Evolutionary conservation across 2,888 invertebrate genomes (phyloP).

Genomic region (Dolichomitus sp.): DNA sequence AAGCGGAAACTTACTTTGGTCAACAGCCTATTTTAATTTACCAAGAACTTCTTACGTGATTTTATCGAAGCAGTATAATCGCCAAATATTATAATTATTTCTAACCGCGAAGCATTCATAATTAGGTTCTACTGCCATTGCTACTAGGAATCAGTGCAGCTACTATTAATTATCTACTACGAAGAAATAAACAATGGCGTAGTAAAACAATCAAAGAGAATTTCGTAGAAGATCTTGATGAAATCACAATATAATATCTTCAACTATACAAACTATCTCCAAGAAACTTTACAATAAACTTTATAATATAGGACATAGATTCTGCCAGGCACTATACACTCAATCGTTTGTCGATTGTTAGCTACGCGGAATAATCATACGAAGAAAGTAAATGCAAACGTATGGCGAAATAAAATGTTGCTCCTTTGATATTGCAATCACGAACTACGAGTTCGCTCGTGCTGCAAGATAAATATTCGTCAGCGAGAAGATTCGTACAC

Average conservation of each 20-base stretch:
- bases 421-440: constrained; percentile 28
- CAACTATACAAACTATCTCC: neutral
- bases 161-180: constrained; percentile 45
- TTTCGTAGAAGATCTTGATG: neutral
- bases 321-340: neutral
- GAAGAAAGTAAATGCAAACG: constrained; percentile 16
- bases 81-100: neutral
- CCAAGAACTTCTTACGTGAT: neutral
- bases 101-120: neutral
- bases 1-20: neutral
- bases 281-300: neutral
- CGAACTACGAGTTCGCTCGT: constrained; percentile 19
- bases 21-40: neutral
- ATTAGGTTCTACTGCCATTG: neutral
- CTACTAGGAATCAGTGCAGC: constrained; percentile 39
- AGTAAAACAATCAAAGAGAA: neutral
- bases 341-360: constrained; percentile 23
- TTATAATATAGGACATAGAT: constrained; percentile 17
- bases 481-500: constrained; percentile 10
- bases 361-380: constrained; percentile 25
- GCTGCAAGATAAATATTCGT: constrained; percentile 47
- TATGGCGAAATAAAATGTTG: neutral
- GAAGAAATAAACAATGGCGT: constrained; percentile 23
- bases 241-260: constrained; percentile 9
- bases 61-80: neutral